Evolutionary conservation across 2,113 vertebrate genomes (phyloP).

Genomic region (Chlamydotis undulata): DNA sequence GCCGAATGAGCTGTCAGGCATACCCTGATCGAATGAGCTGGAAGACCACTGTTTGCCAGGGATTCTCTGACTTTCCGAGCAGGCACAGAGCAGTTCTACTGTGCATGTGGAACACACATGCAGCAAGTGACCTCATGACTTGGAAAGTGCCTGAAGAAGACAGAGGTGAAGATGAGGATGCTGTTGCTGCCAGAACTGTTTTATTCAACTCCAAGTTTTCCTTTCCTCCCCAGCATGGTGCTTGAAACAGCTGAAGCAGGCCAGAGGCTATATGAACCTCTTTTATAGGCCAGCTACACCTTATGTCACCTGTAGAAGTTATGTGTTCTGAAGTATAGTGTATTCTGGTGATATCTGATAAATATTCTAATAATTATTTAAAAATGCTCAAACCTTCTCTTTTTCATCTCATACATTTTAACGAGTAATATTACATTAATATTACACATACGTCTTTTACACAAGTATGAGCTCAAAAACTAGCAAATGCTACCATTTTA

Average conservation of each 20-base stretch:
- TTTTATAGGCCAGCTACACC: background rate
- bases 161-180: background rate
- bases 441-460: background rate
- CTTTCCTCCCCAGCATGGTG: background rate
- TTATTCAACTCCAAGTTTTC: background rate
- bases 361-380: background rate
- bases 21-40: rapidly evolving
- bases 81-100: background rate
- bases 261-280: background rate
- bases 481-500: background rate
- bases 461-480: background rate
- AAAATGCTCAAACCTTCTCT: background rate
- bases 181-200: background rate
- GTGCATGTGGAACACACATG: rapidly evolving
- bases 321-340: background rate
- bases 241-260: background rate
- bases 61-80: background rate
- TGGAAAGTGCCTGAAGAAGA: background rate
- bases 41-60: background rate
- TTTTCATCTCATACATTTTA: background rate
- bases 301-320: background rate
- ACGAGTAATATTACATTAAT: background rate
- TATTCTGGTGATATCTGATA: background rate
- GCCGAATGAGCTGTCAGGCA: background rate
- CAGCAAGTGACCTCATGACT: background rate